Conservation (phyloP, 30 jellyfish, hydroid and myxozoan species). For the Turritopsis rubra region DNA sequence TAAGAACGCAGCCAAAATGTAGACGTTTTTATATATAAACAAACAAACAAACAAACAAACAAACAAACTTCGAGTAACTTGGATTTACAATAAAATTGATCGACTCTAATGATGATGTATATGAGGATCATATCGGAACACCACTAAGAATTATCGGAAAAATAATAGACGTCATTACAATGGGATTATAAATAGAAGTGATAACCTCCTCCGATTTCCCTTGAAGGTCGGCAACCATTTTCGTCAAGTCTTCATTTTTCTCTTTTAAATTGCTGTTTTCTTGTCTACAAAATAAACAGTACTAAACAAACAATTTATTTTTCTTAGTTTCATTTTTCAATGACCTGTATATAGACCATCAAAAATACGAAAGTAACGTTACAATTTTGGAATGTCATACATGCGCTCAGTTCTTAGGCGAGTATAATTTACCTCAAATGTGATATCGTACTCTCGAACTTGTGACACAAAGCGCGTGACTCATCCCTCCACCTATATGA, state of each 20-base stretch:
- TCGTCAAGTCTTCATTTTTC: constrained; percentile 37
- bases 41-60: too few relatives aligned
- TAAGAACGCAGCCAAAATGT: too few relatives aligned
- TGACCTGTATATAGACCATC: neutral
- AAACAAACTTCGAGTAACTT: too few relatives aligned
- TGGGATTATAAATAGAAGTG: neutral
- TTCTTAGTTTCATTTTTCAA: neutral
- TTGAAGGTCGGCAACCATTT: constrained; percentile 29
- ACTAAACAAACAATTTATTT: neutral
- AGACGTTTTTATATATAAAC: too few relatives aligned
- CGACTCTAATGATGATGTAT: too few relatives aligned
- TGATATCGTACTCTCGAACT: constrained; percentile 50
- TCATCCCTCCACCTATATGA: constrained; percentile 83
- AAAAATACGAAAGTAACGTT: neutral
- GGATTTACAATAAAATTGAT: too few relatives aligned
- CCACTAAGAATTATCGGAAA: too few relatives aligned
- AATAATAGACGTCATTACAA: neutral
- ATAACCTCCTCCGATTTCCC: constrained; percentile 46
- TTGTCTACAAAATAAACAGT: constrained; percentile 28
- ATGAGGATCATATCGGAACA: too few relatives aligned
- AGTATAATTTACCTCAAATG: constrained; percentile 51
- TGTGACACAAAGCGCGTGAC: constrained; percentile 52
- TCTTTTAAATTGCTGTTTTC: constrained; percentile 36
- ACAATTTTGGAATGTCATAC: too few relatives aligned
- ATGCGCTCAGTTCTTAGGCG: neutral